Base-by-base conservation (phyloP, 2,113 vertebrate species). In the Mormoops blainvillei region DNA sequence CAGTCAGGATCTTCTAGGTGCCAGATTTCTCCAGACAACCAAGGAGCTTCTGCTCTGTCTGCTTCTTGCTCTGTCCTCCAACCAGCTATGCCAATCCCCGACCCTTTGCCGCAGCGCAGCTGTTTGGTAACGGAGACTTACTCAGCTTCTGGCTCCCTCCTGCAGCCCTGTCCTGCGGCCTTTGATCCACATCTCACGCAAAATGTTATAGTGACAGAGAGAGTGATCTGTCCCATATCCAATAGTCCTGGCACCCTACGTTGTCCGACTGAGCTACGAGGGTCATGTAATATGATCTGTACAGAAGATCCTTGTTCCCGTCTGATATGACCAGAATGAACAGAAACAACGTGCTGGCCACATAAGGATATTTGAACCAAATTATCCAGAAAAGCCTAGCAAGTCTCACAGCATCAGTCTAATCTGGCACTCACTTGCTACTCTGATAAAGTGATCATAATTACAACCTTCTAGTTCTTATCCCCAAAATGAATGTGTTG, bases 221-320 rank as follows among this genome's bases (percentile, higher is more conserved):
- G 98, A 89, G 97, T 98, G 13, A 97, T 98, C 73, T 98, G 98
- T 74, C 98, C 98, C n/a, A 28, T 80, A 74, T n/a, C 96, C 58
- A 43, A 16, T 41, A 88, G 96, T 65, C 73, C 98, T 0, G 95
- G 97, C 48, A 98, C 94, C 91, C 90, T 98, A 31, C 96, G 94
- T 76, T 97, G 97, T 80, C 95, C 98, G 8, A 36, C 97, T 0
- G 98, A 98, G 86, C 87, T 98, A 73, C 93, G 78, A 0, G 98
- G 96, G 0, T 74, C 98, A 50, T 89, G 97, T 88, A 98, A 98
- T 0, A 61, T 99, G 84, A 96, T 98, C 82, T 98, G 97, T 68
- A 97, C 98, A 0, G 99, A 99, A 86, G 99, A 96, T 97, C 99
- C 93, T 98, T 99, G 97, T 98, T 99, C 98, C 98, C 97, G 48